These are phyloP conservation scores for Leontopithecus rosalia DNA, from an alignment of 2,797 vertebrate species.

Conservation along the genomic window DNA sequence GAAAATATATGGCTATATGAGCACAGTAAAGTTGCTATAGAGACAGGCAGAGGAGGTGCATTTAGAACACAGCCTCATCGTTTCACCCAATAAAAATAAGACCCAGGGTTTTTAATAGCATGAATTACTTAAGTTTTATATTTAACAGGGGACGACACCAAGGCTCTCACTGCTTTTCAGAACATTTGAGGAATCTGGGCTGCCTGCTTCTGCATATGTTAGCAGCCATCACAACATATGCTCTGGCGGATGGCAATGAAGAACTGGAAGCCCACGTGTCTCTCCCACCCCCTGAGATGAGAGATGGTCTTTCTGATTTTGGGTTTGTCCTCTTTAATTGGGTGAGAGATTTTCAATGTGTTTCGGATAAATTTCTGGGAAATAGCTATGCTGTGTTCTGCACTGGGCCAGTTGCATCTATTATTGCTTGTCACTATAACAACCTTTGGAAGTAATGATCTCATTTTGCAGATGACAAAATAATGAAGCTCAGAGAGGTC, in stretches of 20 bases:
- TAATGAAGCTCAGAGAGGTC: background rate
- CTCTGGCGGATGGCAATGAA: background rate
- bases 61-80: constrained; percentile 83
- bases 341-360: background rate
- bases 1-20: constrained; percentile 62
- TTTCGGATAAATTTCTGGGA: background rate
- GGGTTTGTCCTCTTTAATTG: background rate
- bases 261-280: background rate
- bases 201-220: constrained; percentile 81
- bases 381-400: background rate
- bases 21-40: constrained; percentile 67
- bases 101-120: constrained; percentile 85
- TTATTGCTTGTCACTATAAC: background rate
- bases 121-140: constrained; percentile 85
- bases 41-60: constrained; percentile 71
- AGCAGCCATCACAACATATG: constrained; percentile 80
- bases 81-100: constrained; percentile 86
- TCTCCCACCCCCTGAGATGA: background rate
- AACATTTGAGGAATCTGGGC: constrained; percentile 85
- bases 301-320: background rate
- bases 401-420: background rate
- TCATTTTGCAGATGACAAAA: background rate
- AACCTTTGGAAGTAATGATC: background rate
- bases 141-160: constrained; percentile 83
- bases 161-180: constrained; percentile 85